Base-by-base conservation (phyloP, 2,797 vertebrate genomes). In the Limnodromus scolopaceus region DNA sequence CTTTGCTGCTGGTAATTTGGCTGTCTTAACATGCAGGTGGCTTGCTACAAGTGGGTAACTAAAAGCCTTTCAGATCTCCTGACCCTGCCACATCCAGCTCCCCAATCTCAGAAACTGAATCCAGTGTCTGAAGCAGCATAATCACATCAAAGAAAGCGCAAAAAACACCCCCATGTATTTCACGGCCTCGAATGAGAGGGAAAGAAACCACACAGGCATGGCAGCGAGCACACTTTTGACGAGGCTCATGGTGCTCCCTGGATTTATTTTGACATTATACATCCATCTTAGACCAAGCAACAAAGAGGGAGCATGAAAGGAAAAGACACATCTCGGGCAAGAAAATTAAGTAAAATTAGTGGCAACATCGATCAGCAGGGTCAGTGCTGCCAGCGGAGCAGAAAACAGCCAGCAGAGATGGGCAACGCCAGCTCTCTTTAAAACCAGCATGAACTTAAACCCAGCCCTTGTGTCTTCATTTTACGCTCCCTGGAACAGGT, bases 1-100 rank as follows among this genome's bases (percentile, higher is more conserved):
- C 95, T 96, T 96, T 89, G 92, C 87, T 94, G 77, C 86, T 96
- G 78, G 92, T 95, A 94, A 97, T 97, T 97, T 97, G 96, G 96
- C 96, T 96, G 95, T 96, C 94, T 89, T 94, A 6, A 4, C 86
- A 16, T 69, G 95, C 95, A 97, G 96, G 95, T 97, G 96, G 95
- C 96, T 97, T 51, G 39, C 80, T 96, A 84, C 89, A 94, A 96
- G 93, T 55, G 91, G 74, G 78, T 94, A 91, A 94, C 96, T 97
- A 95, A 96, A 94, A 95, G 95, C 94, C 91, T 95, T 97, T 96
- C 96, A 96, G 86, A 96, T 96, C 84, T 84, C 81, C 91, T 87
- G 88, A 93, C 93, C 91, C 92, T 90, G 92, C 88, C 84, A 93
- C 81, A 95, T 93, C 89, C 78, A 93, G 78, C 93, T 92, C 86